phyloP scores from a whole-genome alignment of 2,113 vertebrate species.

The Sardina pilchardus region DNA sequence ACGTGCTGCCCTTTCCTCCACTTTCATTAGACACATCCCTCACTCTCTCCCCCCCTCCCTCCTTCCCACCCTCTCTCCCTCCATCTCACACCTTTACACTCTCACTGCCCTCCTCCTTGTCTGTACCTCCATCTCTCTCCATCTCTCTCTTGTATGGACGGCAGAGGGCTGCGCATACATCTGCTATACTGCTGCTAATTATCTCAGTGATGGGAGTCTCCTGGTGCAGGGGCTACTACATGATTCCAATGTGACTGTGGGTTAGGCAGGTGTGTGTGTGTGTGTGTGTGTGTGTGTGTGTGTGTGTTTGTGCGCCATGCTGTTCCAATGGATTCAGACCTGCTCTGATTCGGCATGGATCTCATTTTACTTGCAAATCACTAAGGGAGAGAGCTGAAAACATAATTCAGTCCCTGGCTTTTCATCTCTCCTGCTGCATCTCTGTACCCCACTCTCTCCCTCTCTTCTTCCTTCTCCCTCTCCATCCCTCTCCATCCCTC shows the following conservation, averaged over 20 bases:
- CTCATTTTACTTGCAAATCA: constrained; percentile 47
- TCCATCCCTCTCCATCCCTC: too few relatives aligned
- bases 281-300: background rate
- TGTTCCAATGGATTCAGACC: constrained; percentile 32
- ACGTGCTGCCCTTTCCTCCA: background rate
- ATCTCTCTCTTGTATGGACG: background rate
- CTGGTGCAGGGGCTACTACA: too few relatives aligned
- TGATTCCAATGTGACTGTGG: background rate
- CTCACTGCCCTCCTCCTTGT: background rate
- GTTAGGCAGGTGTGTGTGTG: background rate
- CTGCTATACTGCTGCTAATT: too few relatives aligned
- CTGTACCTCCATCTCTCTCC: background rate
- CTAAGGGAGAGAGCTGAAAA: constrained; percentile 26
- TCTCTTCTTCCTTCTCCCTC: background rate
- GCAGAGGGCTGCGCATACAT: too few relatives aligned
- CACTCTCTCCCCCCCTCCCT: background rate
- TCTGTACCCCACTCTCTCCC: background rate
- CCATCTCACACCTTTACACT: background rate
- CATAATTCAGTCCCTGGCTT: constrained; percentile 19
- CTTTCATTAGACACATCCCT: background rate
- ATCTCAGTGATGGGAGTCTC: too few relatives aligned
- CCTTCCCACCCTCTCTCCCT: background rate
- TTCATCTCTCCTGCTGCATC: background rate
- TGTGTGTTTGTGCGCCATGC: background rate
- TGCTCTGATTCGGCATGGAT: constrained; percentile 36